phyloP scores from a whole-genome alignment of 2,797 vertebrate genomes.

The Neomorphus geoffroyi region DNA sequence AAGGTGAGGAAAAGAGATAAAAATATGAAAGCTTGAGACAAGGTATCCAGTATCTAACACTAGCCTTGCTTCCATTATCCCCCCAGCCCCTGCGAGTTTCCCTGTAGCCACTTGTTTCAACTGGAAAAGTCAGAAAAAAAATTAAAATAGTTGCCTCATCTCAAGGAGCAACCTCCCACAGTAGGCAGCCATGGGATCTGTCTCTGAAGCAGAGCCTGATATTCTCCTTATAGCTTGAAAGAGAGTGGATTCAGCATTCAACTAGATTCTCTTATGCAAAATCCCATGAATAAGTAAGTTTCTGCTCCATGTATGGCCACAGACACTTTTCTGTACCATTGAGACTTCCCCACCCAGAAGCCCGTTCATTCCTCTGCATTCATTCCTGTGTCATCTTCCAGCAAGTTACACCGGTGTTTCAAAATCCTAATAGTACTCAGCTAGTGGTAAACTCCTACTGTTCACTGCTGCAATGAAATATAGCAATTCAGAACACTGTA shows the following conservation, averaged over 20 bases:
- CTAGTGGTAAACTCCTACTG: constrained; percentile 4
- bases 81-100: not conserved
- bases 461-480: not conserved
- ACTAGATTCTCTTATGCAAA: not conserved
- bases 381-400: not conserved
- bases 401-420: not conserved
- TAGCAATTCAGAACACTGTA: not conserved
- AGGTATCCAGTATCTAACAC: not conserved
- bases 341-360: not conserved
- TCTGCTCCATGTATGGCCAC: not conserved
- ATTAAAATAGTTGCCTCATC: not conserved
- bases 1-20: not conserved
- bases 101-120: not conserved
- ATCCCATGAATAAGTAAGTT: not conserved
- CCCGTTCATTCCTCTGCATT: not conserved
- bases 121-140: not conserved
- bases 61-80: not conserved
- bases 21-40: not conserved
- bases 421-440: not conserved
- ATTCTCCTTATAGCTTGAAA: constrained; percentile 14
- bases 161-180: not conserved
- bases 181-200: not conserved
- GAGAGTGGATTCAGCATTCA: not conserved
- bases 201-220: not conserved
- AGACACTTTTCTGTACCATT: not conserved